Conservation (phyloP, 1,140 invertebrate genomes). For the Glossosoma conforme region DNA sequence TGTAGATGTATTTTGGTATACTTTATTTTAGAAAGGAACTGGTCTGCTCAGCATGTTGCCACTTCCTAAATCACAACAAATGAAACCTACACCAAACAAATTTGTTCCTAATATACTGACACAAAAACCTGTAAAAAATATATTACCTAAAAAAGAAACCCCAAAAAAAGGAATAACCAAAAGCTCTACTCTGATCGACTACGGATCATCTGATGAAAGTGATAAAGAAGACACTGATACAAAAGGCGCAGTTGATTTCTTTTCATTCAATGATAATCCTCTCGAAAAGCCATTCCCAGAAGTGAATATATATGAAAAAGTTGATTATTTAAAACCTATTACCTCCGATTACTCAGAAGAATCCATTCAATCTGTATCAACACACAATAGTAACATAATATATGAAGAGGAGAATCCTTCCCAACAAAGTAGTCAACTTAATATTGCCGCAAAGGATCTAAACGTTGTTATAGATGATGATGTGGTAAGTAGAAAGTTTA, state of each 20-base stretch:
- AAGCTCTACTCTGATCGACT: constrained; percentile 11
- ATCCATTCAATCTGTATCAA: too few species aligned
- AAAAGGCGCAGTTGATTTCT: constrained; percentile 48
- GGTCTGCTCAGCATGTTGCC: constrained; percentile 51
- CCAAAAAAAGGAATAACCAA: not conserved
- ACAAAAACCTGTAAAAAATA: constrained; percentile 4
- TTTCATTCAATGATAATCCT: constrained; percentile 47
- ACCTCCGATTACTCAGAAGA: too few species aligned
- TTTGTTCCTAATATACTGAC: not conserved
- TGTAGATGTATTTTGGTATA: constrained; percentile 2
- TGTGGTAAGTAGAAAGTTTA: too few species aligned
- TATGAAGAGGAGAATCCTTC: too few species aligned
- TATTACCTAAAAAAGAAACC: not conserved
- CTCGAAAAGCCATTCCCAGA: too few species aligned
- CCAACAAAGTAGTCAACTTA: too few species aligned
- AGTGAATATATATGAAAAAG: too few species aligned
- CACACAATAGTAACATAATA: too few species aligned
- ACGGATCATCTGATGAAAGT: constrained; percentile 41
- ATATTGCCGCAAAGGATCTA: too few species aligned
- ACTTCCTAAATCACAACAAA: constrained; percentile 42
- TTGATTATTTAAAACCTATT: too few species aligned
- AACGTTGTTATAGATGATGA: too few species aligned
- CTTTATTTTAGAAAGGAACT: constrained; percentile 44
- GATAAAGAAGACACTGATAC: constrained; percentile 43
- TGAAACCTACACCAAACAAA: constrained; percentile 28